Evolutionary conservation across 2,113 vertebrate species (phyloP).

Genomic region (Ursus arctos): DNA sequence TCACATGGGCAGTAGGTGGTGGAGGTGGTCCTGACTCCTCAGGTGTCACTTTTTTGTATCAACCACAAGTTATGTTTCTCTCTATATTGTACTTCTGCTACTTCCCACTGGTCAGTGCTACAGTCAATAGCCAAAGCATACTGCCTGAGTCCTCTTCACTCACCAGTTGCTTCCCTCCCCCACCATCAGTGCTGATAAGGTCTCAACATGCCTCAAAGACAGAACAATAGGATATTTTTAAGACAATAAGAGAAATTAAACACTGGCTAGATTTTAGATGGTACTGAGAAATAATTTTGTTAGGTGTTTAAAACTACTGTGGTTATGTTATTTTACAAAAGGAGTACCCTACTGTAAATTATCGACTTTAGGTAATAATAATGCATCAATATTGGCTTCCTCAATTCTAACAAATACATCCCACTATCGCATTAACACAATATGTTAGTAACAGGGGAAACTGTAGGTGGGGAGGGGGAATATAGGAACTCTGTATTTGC

Average conservation of each 20-base stretch:
- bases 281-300: background rate
- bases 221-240: slow-evolving; percentile 20
- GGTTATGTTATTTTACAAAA: slow-evolving; percentile 6
- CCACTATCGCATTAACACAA: background rate
- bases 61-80: background rate
- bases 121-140: background rate
- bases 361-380: slow-evolving; percentile 17
- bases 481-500: background rate
- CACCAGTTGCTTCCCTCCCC: background rate
- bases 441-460: background rate
- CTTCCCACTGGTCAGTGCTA: background rate
- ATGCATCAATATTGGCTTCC: background rate
- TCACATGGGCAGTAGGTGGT: background rate
- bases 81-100: background rate
- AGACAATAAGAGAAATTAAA: background rate
- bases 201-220: background rate
- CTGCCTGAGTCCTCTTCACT: background rate
- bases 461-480: background rate
- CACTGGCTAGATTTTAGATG: background rate
- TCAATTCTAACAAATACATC: background rate
- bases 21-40: background rate
- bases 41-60: background rate
- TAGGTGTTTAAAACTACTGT: background rate
- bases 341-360: background rate
- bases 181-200: background rate